Conservation (phyloP, 2,888 invertebrate species). For the Cremastinae sp. region DNA sequence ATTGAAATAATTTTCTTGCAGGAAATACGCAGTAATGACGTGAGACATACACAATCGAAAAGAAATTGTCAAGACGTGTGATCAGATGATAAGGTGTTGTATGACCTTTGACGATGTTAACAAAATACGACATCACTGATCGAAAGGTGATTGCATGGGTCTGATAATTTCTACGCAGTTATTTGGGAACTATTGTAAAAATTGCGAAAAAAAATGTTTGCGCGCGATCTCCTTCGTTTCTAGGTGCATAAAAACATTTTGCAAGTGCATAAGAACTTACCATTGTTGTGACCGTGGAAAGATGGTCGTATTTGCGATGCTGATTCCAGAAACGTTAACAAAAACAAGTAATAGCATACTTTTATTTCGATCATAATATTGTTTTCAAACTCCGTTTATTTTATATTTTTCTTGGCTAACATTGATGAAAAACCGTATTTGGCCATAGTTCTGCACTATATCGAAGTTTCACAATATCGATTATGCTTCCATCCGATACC, state of each 20-base stretch:
- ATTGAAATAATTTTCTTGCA: neutral
- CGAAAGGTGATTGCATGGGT: conserved; percentile 11
- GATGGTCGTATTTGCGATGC: conserved; percentile 86
- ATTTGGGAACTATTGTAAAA: conserved; percentile 1
- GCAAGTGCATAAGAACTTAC: conserved; percentile 81
- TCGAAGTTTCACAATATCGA: conserved; percentile 69
- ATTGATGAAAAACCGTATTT: conserved; percentile 61
- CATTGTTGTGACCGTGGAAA: conserved; percentile 88
- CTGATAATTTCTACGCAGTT: conserved; percentile 10
- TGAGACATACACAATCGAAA: neutral
- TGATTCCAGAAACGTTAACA: conserved; percentile 86
- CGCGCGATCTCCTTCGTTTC: conserved; percentile 6
- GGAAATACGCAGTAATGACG: neutral
- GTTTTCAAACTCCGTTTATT: conserved; percentile 55
- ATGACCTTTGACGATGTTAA: conserved; percentile 54
- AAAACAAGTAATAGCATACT: conserved; percentile 85
- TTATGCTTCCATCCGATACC: conserved; percentile 63
- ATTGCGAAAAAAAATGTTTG: neutral
- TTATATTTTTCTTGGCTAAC: conserved; percentile 54
- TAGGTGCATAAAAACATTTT: conserved; percentile 59
- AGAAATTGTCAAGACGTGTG: conserved; percentile 28
- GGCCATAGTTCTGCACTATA: conserved; percentile 65
- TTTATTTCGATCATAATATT: conserved; percentile 82
- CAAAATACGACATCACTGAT: conserved; percentile 19
- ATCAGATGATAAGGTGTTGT: conserved; percentile 53